Conservation (phyloP, 2,797 vertebrate genomes). For the Coregonus suidteri region DNA sequence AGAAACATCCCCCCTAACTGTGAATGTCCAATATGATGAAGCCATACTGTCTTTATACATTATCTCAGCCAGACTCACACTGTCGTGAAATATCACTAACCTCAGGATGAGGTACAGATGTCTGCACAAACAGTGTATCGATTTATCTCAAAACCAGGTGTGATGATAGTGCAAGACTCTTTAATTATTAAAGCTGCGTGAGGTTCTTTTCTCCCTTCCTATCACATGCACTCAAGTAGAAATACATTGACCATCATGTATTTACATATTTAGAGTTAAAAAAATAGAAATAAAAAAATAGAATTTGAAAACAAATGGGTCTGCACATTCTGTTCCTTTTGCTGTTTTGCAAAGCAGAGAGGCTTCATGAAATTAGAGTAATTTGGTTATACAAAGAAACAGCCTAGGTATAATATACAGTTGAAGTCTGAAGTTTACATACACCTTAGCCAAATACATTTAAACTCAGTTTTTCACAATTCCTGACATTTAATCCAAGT, state of each 20-base stretch:
- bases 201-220: conserved; percentile 23
- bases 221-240: conserved; percentile 47
- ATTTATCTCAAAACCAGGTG: conserved; percentile 37
- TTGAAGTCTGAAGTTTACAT: too few relatives aligned
- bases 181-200: conserved; percentile 58
- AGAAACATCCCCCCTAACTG: not conserved
- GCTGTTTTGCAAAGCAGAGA: too few relatives aligned
- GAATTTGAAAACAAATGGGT: too few relatives aligned
- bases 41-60: conserved; percentile 45
- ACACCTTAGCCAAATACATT: too few relatives aligned
- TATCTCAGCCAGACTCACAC: conserved; percentile 16
- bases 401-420: conserved; percentile 6
- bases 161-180: conserved; percentile 24
- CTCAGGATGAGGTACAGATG: not conserved
- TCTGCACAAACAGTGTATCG: conserved; percentile 28
- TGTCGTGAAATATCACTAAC: not conserved
- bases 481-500: too few relatives aligned
- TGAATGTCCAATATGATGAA: conserved; percentile 12
- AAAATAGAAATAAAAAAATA: too few relatives aligned
- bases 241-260: not conserved
- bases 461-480: too few relatives aligned
- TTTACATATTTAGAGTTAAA: too few relatives aligned
- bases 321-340: too few relatives aligned
- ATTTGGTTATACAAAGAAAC: too few relatives aligned
- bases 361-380: too few relatives aligned